These are phyloP conservation scores for Lepus oiostolus DNA, from an alignment of 2,797 vertebrate species.

Conservation along the genomic window DNA sequence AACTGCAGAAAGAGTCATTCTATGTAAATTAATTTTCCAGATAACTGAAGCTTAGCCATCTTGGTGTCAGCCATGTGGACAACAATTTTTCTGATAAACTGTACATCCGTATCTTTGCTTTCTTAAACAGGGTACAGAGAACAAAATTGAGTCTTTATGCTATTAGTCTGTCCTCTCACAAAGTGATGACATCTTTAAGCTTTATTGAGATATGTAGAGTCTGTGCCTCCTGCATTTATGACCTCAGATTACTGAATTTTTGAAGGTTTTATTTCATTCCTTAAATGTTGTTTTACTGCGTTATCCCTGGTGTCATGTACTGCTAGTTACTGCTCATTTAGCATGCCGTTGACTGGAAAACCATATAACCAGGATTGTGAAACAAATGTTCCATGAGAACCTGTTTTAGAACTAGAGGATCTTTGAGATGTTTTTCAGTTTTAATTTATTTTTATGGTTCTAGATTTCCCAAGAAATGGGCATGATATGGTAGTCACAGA, in stretches of 20 bases:
- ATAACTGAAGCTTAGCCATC: constrained; percentile 63
- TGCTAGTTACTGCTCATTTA: constrained; percentile 24
- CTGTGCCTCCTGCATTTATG: neutral
- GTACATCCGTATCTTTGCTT: neutral
- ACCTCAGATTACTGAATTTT: neutral
- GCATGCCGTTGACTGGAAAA: neutral
- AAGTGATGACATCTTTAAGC: neutral
- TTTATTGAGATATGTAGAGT: neutral
- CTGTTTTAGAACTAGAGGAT: neutral
- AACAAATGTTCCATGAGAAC: neutral
- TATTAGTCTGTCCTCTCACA: neutral
- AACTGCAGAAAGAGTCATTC: neutral
- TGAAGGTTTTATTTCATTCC: neutral
- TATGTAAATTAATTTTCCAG: constrained; percentile 65
- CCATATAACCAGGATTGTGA: neutral
- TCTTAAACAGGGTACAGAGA: neutral
- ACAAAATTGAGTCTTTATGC: neutral
- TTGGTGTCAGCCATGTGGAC: neutral
- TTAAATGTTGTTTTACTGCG: neutral
- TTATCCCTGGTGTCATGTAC: neutral
- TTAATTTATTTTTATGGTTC: constrained; percentile 7
- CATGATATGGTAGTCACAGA: neutral
- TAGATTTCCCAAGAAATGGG: constrained; percentile 3
- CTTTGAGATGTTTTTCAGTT: neutral
- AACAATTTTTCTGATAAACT: neutral